phyloP scores from a whole-genome alignment of 2,888 invertebrate genomes.

The Hirtodrosophila cameraria region DNA sequence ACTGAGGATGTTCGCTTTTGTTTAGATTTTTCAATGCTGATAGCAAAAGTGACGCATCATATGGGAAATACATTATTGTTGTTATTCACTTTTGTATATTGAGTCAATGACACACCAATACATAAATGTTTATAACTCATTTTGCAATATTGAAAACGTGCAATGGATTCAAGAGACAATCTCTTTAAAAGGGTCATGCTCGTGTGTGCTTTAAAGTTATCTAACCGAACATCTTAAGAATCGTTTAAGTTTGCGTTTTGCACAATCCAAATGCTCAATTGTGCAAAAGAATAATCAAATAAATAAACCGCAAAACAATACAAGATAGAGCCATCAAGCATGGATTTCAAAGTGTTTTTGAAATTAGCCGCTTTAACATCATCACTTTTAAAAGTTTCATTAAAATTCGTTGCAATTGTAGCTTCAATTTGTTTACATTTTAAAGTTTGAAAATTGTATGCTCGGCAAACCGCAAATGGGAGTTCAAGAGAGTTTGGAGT shows the following conservation, averaged over 20 bases:
- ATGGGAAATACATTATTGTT: slow-evolving; percentile 46
- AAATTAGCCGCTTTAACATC: slow-evolving; percentile 15
- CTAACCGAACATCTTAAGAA: slow-evolving; percentile 52
- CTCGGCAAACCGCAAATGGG: slow-evolving; percentile 45
- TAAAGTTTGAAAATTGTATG: slow-evolving; percentile 24
- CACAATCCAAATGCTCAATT: slow-evolving; percentile 30
- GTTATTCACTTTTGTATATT: slow-evolving; percentile 21
- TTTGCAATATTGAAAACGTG: slow-evolving; percentile 74
- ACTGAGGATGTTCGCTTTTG: slow-evolving; percentile 45
- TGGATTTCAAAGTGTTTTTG: slow-evolving; percentile 34
- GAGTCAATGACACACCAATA: slow-evolving; percentile 56
- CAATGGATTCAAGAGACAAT: slow-evolving; percentile 51
- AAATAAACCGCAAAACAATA: slow-evolving; percentile 16
- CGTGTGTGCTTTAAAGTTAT: slow-evolving; percentile 32
- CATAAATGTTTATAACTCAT: slow-evolving; percentile 53
- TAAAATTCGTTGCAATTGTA: slow-evolving; percentile 23
- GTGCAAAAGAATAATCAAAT: slow-evolving; percentile 27
- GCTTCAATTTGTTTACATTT: slow-evolving; percentile 52
- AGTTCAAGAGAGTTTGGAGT: slow-evolving; percentile 62
- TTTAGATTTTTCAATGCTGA: slow-evolving; percentile 61
- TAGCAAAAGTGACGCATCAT: slow-evolving; percentile 76
- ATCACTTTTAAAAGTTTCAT: slow-evolving; percentile 18
- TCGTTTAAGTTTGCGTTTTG: slow-evolving; percentile 46
- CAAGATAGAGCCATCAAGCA: slow-evolving; percentile 54
- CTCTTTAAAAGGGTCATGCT: slow-evolving; percentile 70